phyloP scores from a whole-genome alignment of 2,797 vertebrate genomes.

The Hemitrygon akajei region DNA sequence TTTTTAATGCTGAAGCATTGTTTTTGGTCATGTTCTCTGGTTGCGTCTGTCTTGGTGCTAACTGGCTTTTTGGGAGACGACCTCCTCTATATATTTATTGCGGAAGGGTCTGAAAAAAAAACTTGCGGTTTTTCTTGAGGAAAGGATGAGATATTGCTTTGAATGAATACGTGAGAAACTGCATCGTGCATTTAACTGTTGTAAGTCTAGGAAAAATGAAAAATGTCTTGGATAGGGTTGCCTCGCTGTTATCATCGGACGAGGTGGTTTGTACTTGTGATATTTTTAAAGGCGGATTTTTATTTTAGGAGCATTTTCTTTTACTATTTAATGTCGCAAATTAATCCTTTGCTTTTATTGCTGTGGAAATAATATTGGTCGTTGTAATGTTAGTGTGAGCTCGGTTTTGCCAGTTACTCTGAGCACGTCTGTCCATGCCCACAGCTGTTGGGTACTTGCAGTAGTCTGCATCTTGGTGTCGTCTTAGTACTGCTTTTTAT shows the following conservation, averaged over 20 bases:
- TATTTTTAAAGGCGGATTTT: background rate
- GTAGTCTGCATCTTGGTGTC: constrained; percentile 37
- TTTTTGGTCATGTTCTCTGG: background rate
- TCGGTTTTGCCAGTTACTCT: constrained; percentile 9
- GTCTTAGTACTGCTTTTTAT: constrained; percentile 30
- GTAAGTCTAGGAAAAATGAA: background rate
- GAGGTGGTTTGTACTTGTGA: background rate
- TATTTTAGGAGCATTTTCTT: background rate
- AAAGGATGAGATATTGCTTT: too few relatives aligned
- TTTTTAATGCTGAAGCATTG: background rate
- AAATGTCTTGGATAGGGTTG: background rate
- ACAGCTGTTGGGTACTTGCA: constrained; percentile 25
- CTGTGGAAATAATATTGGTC: background rate
- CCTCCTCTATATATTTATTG: background rate
- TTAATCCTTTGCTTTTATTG: background rate
- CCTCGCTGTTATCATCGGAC: background rate
- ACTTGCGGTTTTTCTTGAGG: background rate
- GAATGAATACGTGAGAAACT: too few relatives aligned
- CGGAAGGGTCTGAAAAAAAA: background rate
- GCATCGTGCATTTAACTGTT: background rate
- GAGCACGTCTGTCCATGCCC: background rate
- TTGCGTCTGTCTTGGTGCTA: background rate
- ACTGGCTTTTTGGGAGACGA: background rate
- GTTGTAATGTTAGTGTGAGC: constrained; percentile 3
- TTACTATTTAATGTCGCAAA: background rate